Conservation (phyloP, 2,113 vertebrate genomes). For the Dunckerocampus dactyliophorus region DNA sequence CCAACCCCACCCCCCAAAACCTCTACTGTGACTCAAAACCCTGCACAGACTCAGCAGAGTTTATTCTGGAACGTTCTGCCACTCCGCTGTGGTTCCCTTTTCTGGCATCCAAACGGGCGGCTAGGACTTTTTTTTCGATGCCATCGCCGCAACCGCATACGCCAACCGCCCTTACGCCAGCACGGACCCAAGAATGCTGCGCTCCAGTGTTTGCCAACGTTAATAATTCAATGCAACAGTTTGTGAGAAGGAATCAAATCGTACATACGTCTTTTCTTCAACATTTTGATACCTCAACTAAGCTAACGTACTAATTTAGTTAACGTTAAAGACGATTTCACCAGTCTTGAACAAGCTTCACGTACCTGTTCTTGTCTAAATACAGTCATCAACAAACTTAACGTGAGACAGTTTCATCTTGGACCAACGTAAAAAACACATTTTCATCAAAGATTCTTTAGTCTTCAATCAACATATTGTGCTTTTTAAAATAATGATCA, state of each 20-base stretch:
- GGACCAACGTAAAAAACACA: too few relatives aligned
- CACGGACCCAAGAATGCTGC: conserved; percentile 47
- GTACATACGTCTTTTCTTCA: conserved; percentile 18
- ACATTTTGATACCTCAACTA: too few relatives aligned
- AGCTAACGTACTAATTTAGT: not conserved
- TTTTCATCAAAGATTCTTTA: too few relatives aligned
- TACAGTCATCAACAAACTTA: too few relatives aligned
- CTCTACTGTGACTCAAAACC: conserved; percentile 31
- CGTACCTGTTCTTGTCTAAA: not conserved
- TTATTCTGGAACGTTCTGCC: conserved; percentile 53
- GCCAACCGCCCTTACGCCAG: conserved; percentile 46
- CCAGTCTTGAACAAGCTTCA: not conserved
- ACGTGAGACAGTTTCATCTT: not conserved
- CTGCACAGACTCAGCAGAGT: conserved; percentile 44
- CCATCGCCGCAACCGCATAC: conserved; percentile 54
- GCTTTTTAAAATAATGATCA: too few relatives aligned
- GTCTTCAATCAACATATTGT: too few relatives aligned
- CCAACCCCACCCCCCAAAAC: conserved; percentile 17
- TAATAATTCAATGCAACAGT: conserved; percentile 5
- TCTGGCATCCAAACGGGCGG: conserved; percentile 17
- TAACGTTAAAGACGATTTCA: not conserved
- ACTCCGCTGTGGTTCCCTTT: conserved; percentile 18
- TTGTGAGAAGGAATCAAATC: conserved; percentile 34
- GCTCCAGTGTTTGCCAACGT: not conserved
- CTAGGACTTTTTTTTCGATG: conserved; percentile 45